Conservation (phyloP, 2,797 vertebrate species). For the Leuciscus waleckii region DNA sequence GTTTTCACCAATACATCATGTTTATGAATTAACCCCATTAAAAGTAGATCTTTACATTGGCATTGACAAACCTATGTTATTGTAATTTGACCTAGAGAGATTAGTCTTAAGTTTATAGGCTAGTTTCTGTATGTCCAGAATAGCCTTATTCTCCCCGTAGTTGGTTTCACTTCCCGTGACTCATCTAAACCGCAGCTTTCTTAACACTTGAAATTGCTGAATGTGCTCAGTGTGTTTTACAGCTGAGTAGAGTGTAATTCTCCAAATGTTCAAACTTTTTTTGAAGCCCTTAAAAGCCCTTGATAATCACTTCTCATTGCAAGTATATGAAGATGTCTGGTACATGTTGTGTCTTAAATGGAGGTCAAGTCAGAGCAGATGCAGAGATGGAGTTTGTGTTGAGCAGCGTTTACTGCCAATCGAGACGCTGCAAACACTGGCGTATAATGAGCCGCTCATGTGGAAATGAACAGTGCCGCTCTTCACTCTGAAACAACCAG, state of each 20-base stretch:
- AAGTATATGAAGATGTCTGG: background rate
- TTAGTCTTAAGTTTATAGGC: background rate
- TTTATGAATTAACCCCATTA: background rate
- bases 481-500: background rate
- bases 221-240: background rate
- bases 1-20: background rate
- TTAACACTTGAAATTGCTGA: background rate
- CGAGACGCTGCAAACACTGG: background rate
- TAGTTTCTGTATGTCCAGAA: background rate
- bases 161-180: constrained; percentile 29
- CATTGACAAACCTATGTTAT: background rate
- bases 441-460: background rate
- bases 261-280: too few relatives aligned
- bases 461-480: background rate
- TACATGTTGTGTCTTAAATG: background rate
- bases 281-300: too few relatives aligned
- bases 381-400: too few relatives aligned
- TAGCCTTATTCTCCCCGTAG: background rate
- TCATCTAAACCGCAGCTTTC: background rate
- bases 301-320: too few relatives aligned
- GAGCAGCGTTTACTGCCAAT: too few relatives aligned
- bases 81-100: background rate
- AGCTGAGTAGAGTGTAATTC: background rate
- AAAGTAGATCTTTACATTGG: background rate
- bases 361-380: background rate